Conservation (phyloP, 2,797 vertebrate species). For the Streptopelia turtur region DNA sequence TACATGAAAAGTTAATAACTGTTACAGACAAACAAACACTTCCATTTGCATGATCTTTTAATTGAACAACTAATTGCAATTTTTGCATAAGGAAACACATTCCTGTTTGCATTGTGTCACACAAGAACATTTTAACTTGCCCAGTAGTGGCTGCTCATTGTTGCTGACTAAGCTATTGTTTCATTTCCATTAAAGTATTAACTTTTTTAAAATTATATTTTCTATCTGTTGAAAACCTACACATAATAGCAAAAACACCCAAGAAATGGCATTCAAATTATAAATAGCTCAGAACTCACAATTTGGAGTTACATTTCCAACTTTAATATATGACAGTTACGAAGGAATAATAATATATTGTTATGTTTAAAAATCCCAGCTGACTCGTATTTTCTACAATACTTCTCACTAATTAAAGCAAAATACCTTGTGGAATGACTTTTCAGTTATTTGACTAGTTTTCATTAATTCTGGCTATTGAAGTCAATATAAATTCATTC, state of each 20-base stretch:
- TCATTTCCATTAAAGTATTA: conserved; percentile 1
- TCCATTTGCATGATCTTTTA: neutral
- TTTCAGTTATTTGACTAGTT: conserved; percentile 64
- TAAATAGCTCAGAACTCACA: neutral
- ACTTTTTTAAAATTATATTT: neutral
- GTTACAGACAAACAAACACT: neutral
- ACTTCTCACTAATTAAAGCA: conserved; percentile 70
- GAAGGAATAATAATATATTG: conserved; percentile 13
- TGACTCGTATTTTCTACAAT: conserved; percentile 56
- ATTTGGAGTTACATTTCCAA: neutral
- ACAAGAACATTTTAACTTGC: neutral
- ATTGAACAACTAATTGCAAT: neutral
- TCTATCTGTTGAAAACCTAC: neutral
- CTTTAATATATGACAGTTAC: conserved; percentile 1
- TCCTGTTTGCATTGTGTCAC: neutral
- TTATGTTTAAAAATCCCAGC: conserved; percentile 43
- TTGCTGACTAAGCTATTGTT: neutral
- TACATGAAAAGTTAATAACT: neutral
- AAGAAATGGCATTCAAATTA: neutral
- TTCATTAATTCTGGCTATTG: conserved; percentile 70
- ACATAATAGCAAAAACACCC: neutral
- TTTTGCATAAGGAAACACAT: neutral
- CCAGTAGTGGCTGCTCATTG: neutral
- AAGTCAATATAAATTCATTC: conserved; percentile 67
- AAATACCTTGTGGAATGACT: conserved; percentile 60